Percentiles rank a stretch among this genome's conserved stretches.
These are phyloP conservation scores for Pocota personata DNA, from an alignment of 2,888 invertebrate species.

Conservation along the genomic window DNA sequence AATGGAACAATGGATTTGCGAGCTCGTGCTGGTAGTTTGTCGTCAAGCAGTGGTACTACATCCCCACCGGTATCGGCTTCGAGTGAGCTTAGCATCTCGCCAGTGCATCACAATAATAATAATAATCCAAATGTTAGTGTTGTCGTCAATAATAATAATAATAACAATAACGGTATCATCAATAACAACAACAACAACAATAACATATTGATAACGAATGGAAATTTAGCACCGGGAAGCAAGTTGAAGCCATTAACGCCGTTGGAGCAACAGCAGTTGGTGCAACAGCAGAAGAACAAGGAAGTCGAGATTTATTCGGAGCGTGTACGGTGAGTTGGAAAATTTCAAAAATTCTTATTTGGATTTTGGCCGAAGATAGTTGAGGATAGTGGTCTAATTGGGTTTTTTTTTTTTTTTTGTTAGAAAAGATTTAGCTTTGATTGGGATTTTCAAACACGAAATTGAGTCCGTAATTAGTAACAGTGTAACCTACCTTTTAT, in stretches of 20 bases:
- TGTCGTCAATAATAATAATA: constrained; percentile 59
- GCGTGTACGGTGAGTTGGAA: constrained; percentile 88
- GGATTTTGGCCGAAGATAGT: not conserved
- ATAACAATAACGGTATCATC: constrained; percentile 73
- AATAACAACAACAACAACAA: constrained; percentile 2
- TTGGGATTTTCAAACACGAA: no score
- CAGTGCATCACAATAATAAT: constrained; percentile 76
- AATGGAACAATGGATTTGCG: constrained; percentile 83
- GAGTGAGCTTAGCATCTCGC: constrained; percentile 84
- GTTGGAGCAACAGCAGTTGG: constrained; percentile 80
- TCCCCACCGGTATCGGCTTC: constrained; percentile 91
- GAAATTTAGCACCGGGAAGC: constrained; percentile 66
- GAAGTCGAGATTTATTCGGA: constrained; percentile 91
- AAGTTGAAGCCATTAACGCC: constrained; percentile 77
- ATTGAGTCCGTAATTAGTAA: no score
- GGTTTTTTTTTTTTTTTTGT: not conserved
- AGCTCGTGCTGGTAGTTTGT: constrained; percentile 89
- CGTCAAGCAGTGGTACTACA: constrained; percentile 90
- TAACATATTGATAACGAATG: constrained; percentile 61
- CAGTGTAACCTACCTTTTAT: no score
- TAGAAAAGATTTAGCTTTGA: no score
- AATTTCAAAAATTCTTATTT: constrained; percentile 10
- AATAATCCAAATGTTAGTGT: constrained; percentile 56
- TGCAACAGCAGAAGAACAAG: constrained; percentile 86
- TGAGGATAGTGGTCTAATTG: not conserved